Percentiles rank a stretch among this genome's conserved stretches.
Evolutionary conservation across 2,888 invertebrate species (phyloP).

Genomic region (Notodonta dromedarius): DNA sequence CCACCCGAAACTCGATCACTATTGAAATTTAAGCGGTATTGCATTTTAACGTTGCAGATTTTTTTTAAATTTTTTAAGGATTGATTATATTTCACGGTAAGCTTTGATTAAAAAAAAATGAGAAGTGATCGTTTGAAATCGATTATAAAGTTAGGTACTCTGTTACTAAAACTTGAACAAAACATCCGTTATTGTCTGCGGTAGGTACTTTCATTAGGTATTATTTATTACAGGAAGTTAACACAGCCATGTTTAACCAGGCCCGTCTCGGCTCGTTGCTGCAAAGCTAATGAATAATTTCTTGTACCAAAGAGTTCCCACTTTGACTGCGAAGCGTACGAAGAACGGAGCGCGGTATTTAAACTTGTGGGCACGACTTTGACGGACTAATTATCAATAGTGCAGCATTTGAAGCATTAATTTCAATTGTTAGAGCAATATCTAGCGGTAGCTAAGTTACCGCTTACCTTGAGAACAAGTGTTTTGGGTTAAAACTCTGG

Average conservation of each 20-base stretch:
- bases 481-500: too few species aligned
- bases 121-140: too few species aligned
- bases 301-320: conserved; percentile 52
- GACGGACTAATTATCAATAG: conserved; percentile 24
- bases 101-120: too few species aligned
- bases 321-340: conserved; percentile 51
- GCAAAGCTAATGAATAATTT: conserved; percentile 62
- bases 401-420: not conserved
- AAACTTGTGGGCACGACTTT: conserved; percentile 29
- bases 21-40: too few species aligned
- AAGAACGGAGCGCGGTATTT: conserved; percentile 36
- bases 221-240: conserved; percentile 11
- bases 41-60: too few species aligned
- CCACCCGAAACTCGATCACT: not conserved
- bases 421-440: not conserved
- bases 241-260: conserved; percentile 26
- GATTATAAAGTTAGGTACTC: too few species aligned
- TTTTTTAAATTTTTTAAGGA: too few species aligned
- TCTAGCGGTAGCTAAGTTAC: too few species aligned
- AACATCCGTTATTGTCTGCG: conserved; percentile 9
- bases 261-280: conserved; percentile 27
- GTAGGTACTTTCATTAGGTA: not conserved
- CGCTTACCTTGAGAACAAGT: too few species aligned
- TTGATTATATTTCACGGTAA: too few species aligned
- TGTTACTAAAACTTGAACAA: conserved; percentile 14